phyloP scores from a whole-genome alignment of 1,140 invertebrate genomes.

The Calephelis virginiensis region DNA sequence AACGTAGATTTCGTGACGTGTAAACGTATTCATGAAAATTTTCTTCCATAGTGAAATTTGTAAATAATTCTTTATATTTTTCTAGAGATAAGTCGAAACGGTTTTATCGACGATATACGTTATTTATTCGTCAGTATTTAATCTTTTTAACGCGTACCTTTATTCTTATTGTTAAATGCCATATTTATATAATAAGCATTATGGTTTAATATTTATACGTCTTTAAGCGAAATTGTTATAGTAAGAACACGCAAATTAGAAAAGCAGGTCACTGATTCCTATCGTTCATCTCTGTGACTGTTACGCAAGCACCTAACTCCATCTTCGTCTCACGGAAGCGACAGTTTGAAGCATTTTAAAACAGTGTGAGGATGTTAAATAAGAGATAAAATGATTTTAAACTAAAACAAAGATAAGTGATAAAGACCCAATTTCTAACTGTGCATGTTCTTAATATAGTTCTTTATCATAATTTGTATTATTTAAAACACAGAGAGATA shows the following conservation, averaged over 20 bases:
- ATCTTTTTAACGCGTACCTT: slow-evolving; percentile 71
- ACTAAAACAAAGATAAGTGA: no score
- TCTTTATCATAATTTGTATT: slow-evolving; percentile 23
- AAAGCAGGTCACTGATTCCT: no score
- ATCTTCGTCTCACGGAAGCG: no score
- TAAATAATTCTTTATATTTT: slow-evolving; percentile 71
- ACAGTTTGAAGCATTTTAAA: no score
- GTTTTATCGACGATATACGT: slow-evolving; percentile 69
- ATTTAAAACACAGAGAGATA: slow-evolving; percentile 28
- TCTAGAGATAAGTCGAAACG: slow-evolving; percentile 55
- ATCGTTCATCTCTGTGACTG: no score
- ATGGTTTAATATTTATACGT: slow-evolving; percentile 53
- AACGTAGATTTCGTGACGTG: slow-evolving; percentile 52
- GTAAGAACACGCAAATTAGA: no score
- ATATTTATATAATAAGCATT: slow-evolving; percentile 70
- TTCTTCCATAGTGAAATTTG: slow-evolving; percentile 78
- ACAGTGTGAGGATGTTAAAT: no score
- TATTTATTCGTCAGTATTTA: slow-evolving; percentile 73
- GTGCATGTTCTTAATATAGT: not conserved
- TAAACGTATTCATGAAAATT: slow-evolving; percentile 54
- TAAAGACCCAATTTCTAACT: no score
- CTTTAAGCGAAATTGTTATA: slow-evolving; percentile 31
- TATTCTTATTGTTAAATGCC: slow-evolving; percentile 73
- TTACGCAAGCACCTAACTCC: no score
- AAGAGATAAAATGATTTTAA: no score